These are phyloP conservation scores for Macroramphosus scolopax DNA, from an alignment of 2,797 vertebrate species.

Conservation along the genomic window DNA sequence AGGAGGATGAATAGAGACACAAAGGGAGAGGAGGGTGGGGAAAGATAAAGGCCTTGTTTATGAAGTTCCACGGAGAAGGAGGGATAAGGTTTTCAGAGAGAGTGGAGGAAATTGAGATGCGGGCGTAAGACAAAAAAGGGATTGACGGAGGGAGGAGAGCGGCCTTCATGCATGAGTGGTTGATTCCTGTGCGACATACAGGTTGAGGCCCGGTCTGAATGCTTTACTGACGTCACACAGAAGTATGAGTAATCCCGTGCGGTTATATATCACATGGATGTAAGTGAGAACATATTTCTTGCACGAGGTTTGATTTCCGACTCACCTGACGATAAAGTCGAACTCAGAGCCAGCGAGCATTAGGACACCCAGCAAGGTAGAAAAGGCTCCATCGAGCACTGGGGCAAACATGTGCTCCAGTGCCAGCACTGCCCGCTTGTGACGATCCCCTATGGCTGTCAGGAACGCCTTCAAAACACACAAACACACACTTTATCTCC, in stretches of 20 bases:
- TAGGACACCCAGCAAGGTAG: conserved; percentile 92
- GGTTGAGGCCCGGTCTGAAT: conserved; percentile 58
- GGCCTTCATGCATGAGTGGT: conserved; percentile 66
- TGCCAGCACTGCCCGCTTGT: conserved; percentile 84
- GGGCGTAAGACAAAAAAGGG: conserved; percentile 47
- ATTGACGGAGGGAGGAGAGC: conserved; percentile 25
- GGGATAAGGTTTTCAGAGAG: too few relatives aligned
- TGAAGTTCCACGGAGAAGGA: conserved; percentile 26
- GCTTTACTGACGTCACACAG: conserved; percentile 38
- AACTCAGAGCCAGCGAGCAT: conserved; percentile 97
- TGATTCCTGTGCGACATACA: conserved; percentile 67
- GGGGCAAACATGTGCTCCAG: conserved; percentile 96
- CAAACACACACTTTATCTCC: conserved; percentile 6
- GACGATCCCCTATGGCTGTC: conserved; percentile 86
- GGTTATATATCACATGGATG: too few relatives aligned
- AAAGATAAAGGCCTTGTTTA: conserved; percentile 32
- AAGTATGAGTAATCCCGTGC: too few relatives aligned
- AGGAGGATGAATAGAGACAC: conserved; percentile 35
- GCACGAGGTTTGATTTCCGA: too few relatives aligned
- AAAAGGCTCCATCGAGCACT: conserved; percentile 93
- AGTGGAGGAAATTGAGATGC: conserved; percentile 32
- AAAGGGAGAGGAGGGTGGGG: conserved; percentile 11
- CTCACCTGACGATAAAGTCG: conserved; percentile 97
- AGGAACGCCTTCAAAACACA: conserved; percentile 83
- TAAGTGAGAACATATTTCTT: too few relatives aligned